Base-by-base conservation (phyloP, 2,797 vertebrate genomes). In the Paratrypauchen microcephalus region DNA sequence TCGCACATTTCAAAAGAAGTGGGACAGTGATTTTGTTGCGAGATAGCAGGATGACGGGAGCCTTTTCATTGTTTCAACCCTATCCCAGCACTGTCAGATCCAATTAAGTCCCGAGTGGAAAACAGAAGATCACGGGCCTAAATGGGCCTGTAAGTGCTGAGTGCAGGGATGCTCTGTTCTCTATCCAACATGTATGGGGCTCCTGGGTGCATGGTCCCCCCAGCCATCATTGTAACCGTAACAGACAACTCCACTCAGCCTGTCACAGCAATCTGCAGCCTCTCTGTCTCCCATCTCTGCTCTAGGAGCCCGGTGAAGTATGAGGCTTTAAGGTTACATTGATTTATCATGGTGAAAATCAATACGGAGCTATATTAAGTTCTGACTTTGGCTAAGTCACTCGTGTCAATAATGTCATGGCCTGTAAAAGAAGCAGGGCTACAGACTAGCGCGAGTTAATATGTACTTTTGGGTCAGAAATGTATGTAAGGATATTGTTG, bases 101-200 rank as follows among this genome's bases (percentile, higher is more conserved):
- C 65, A 80, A 86, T 91, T 82, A 90, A 76, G 74, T 69, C 72
- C 70, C 2, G 67, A 76, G 75, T 47, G 83, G 84, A 74, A 89
- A 85, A 71, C 68, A 66, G 41, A 52, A 81, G 83, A 84, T 91
- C 85, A 88, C 75, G 81, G 83, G 69, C 76, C 81, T 87, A 81
- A 92, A 91, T 90, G 88, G 89, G 74, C 76, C 82, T 57, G 86
- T 79, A 87, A 92, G 89, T 83, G 82, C 79, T 65, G 84, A 88
- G 81, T 83, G 74, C 83, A 82, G 81, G 85, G 66, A 78, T 71
- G 54, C 71, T 68, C 73, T 69, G 70, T 81, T 84, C 82, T 86
- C 69, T 67, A 9, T 76, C 71, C 79, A 79, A 78, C 84, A 68
- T 68, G 69, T 77, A 72, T 72, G 65, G 72, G 68, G 70, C 71